phyloP scores from a whole-genome alignment of 1,140 invertebrate genomes.

The Kradibia gibbosae region DNA sequence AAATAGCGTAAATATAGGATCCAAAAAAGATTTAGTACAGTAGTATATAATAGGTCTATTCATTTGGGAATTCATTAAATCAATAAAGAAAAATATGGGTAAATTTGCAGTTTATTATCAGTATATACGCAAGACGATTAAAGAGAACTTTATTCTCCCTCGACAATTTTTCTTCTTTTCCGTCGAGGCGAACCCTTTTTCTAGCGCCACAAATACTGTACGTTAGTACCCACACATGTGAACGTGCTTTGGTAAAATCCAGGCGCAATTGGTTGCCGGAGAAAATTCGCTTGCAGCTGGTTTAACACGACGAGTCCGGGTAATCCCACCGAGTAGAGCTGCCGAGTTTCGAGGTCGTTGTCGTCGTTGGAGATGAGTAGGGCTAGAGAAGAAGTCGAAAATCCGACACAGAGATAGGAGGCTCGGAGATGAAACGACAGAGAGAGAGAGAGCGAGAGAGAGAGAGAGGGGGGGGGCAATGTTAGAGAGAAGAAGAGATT shows the following conservation, averaged over 20 bases:
- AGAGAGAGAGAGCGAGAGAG: slow-evolving; percentile 36
- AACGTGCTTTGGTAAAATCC: background rate
- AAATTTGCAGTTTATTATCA: slow-evolving; percentile 24
- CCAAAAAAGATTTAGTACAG: background rate
- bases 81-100: slow-evolving; percentile 12
- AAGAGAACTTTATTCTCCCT: slow-evolving; percentile 30
- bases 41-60: background rate
- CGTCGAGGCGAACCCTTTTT: slow-evolving; percentile 17
- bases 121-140: slow-evolving; percentile 8
- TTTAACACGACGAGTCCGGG: slow-evolving; percentile 8
- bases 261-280: slow-evolving; percentile 4
- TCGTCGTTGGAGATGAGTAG: background rate
- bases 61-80: slow-evolving; percentile 9
- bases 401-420: slow-evolving; percentile 1
- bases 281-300: slow-evolving; percentile 33
- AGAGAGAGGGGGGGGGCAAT: slow-evolving; percentile 48
- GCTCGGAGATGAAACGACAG: no score
- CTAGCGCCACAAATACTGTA: background rate
- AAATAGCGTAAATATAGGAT: background rate
- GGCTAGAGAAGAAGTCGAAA: slow-evolving; percentile 12
- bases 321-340: slow-evolving; percentile 9
- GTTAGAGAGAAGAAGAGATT: no score
- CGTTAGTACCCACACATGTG: background rate
- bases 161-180: background rate
- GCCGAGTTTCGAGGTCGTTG: background rate